Base-by-base conservation (phyloP, 2,797 vertebrate species). In the Allobates femoralis region DNA sequence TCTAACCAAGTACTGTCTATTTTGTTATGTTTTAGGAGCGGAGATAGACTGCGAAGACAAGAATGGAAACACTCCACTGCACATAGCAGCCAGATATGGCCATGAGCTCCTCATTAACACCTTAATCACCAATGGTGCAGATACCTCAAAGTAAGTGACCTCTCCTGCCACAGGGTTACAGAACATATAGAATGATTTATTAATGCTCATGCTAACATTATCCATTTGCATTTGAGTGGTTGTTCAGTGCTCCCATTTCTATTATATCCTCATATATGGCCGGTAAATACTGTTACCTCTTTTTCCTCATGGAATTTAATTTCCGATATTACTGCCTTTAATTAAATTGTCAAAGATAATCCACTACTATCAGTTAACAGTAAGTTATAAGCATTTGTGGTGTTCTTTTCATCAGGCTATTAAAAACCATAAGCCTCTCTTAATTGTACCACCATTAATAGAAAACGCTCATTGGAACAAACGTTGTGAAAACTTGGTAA, bases 81-180 rank as follows among this genome's bases (percentile, higher is more conserved):
- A 99, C 93, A 97, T 99, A 90, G 98, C 98, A 41, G 97, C 98
- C 79, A 96, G 97, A 91, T 99, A 98, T 1, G 98, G 98, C 90
- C 98, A 99, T 71, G 98, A 99, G 93, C 96, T 99, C 55, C 96
- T 99, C 89, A 97, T 99, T 92, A 99, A 99, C 95, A 99, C 98
- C 41, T 95, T 99, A 90, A 96, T 99, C 91, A 96, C 96, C 77
- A 99, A 97, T 92, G 96, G 96, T 93, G 98, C 98, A 90, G 97
- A 99, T 93, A 97, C 97, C 8, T 95, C 98, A 87, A 99, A 98
- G 98, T 99, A 93, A 96, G 97, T 93, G 23, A 3, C 28, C 7
- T 50, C 16, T 28, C 41, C 64, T 19, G 30, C 4, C 30, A 7
- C 10, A 23, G 3, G 41, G 69, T 23, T 32, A 34, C 30, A 10